Base-by-base conservation (phyloP, 2,888 invertebrate genomes). In the Drosophila nr. medialis region DNA sequence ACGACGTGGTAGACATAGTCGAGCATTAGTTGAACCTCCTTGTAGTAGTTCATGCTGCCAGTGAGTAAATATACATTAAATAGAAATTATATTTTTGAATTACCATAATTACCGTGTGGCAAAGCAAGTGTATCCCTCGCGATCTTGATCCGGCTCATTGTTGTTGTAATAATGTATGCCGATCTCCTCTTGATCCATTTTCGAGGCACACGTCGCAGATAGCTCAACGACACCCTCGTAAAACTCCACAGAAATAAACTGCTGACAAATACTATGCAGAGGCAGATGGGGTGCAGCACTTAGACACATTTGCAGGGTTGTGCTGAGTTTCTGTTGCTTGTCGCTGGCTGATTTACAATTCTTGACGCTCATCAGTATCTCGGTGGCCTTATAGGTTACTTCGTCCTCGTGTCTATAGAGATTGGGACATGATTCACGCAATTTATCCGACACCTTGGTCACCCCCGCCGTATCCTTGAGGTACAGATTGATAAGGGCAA, bases 321-420 rank as follows among this genome's bases (percentile, higher is more conserved):
- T 96, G 61, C 95, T 94, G 13, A 98, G 93, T 93, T 96, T 95
- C 76, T 96, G 95, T 81, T 97, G 96, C 86, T 96, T 95, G 86
- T 98, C 98, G 18, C 95, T 95, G 0, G 94, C 93, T 92, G 96
- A 96, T 83, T 95, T 94, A 77, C 96, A 95, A 75, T 94, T 95
- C 90, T 96, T 96, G 0, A 98, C 97, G 83, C 95, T 95, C 93
- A 98, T 95, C 62, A 99, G 94, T 86, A 98, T 95, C 93, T 99
- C 98, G 83, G 97, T 98, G 93, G 97, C 98, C 94, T 99, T 99
- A 3, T 99, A 98, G 86, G 98, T 98, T 15, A 98, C 97, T 5
- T 99, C 99, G 93, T 99, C 99, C 94, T 99, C 99, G 86, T 96
- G 96, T 76, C 97, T 96, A 92, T 99, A 99, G 32, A 99, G 94